Evolutionary conservation across 2,888 invertebrate species (phyloP).

Genomic region (Phortica okadai): DNA sequence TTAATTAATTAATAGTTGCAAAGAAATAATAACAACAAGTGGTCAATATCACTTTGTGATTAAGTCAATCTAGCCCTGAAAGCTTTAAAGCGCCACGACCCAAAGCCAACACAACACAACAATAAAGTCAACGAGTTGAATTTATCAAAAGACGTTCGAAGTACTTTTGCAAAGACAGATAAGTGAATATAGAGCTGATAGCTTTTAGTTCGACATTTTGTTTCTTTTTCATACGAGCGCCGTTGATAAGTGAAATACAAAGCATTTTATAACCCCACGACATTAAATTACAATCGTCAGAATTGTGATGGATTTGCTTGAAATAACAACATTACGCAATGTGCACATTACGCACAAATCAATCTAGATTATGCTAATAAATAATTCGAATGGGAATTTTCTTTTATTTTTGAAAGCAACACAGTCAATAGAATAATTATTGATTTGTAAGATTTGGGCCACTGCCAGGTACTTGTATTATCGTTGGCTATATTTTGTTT

Average conservation of each 20-base stretch:
- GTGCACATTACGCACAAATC: too few relatives aligned
- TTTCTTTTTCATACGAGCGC: background rate
- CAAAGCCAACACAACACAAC: background rate
- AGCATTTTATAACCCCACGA: background rate
- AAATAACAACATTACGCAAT: background rate
- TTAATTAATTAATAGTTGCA: background rate
- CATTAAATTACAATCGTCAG: conserved; percentile 2
- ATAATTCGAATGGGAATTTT: background rate
- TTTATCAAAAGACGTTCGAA: background rate
- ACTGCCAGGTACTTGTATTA: conserved; percentile 10
- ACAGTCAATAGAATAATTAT: background rate
- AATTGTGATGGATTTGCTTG: conserved; percentile 2
- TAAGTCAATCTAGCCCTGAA: conserved; percentile 1
- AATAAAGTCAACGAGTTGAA: background rate
- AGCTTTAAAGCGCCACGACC: background rate
- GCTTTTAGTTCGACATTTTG: background rate
- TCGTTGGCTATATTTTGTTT: background rate
- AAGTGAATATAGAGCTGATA: background rate
- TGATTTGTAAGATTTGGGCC: conserved; percentile 7
- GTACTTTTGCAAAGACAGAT: background rate
- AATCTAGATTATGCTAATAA: background rate
- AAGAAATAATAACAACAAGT: background rate
- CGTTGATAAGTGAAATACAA: conserved; percentile 5
- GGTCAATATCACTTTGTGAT: background rate
- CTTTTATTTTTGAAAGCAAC: background rate